These are phyloP conservation scores for Pholis gunnellus DNA, from an alignment of 2,113 vertebrate genomes.

Conservation along the genomic window DNA sequence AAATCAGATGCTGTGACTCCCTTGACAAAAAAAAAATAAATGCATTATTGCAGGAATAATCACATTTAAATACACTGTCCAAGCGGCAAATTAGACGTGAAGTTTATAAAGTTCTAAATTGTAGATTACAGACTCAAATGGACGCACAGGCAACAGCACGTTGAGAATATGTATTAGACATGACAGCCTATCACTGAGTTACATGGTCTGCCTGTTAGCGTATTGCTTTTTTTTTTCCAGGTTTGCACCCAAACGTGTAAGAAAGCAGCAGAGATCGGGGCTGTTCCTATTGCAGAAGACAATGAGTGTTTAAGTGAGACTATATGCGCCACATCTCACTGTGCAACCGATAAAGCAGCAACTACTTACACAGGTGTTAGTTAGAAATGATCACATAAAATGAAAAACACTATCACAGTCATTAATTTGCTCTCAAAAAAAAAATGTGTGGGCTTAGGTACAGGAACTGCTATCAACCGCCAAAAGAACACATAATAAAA, in stretches of 20 bases:
- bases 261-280: background rate
- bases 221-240: background rate
- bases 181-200: background rate
- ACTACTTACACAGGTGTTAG: constrained; percentile 53
- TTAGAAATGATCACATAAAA: constrained; percentile 60
- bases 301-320: constrained; percentile 12
- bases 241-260: constrained; percentile 17
- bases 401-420: constrained; percentile 59
- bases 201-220: background rate
- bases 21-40: constrained; percentile 30
- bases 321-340: constrained; percentile 5
- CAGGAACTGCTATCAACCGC: constrained; percentile 32
- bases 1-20: constrained; percentile 54
- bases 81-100: constrained; percentile 33
- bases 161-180: constrained; percentile 3
- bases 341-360: constrained; percentile 34
- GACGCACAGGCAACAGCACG: background rate
- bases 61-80: constrained; percentile 31
- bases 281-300: constrained; percentile 9
- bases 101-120: constrained; percentile 21
- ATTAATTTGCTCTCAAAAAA: constrained; percentile 61
- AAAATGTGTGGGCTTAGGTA: constrained; percentile 44
- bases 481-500: constrained; percentile 67
- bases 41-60: constrained; percentile 52
- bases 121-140: constrained; percentile 5